Evolutionary conservation across 2,113 vertebrate genomes (phyloP), one percentile per base, ranked within the genome.

Genomic region (Rhodinocichla rosea): DNA sequence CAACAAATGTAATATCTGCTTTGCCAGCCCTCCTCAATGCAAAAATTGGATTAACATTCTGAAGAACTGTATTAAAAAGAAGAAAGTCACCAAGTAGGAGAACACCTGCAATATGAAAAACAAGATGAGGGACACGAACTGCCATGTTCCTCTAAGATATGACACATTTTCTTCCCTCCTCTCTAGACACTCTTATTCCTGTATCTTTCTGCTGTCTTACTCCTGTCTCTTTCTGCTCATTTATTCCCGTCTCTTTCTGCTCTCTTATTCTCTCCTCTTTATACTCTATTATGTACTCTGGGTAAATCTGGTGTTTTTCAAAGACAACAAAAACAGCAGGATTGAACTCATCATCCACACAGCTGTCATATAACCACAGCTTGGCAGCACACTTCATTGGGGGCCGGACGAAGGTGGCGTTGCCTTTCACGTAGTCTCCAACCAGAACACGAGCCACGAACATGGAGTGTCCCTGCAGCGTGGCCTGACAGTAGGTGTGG

Each of bases 381-480:
- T 53, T 8, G 10, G 33, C 44, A 22, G 6, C 18, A 33, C 53
- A 26, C 92, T 97, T 98, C 4, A 20, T 0, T 0, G 98, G 98
- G 6, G 98, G 98, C 1, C 97, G 96, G 17, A 97, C 95, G 0
- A 93, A 98, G 52, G n/a, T 4, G 35, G 94, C 17, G 2, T 9
- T 60, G 28, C 98, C 98, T n/a, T 6, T 85, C 20, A 89, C 84
- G 26, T 88, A 97, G 7, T 98, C 97, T 27, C 97, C 98, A 14
- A 98, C 98, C 85, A 98, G 95, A 8, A 98, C 98, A 49, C 96
- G 97, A 57, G 98, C 98, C 62, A 98, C 86, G 18, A 98, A 98
- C 98, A 98, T 98, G 49, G 44, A n/a, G 69, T 90, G 96, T 9
- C 2, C 18, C 18, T 33, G 94, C 23, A 10, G 9, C 0, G 0